Evolutionary conservation across 2,113 vertebrate species (phyloP).

Genomic region (Silurus meridionalis): DNA sequence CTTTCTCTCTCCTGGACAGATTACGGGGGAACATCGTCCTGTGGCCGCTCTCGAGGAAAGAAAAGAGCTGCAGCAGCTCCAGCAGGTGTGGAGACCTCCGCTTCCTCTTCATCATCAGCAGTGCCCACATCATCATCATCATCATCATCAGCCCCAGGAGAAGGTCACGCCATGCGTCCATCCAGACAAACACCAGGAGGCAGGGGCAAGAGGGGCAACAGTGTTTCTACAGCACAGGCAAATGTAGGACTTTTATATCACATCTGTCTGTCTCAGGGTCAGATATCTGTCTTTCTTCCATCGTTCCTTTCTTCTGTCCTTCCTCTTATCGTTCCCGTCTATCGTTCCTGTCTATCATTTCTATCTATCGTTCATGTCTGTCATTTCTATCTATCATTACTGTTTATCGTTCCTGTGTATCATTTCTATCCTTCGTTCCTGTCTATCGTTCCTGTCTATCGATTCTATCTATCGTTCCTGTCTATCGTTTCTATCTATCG

Average conservation of each 20-base stretch:
- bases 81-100: conserved; percentile 42
- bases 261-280: neutral
- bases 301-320: neutral
- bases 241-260: neutral
- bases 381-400: no score
- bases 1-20: conserved; percentile 59
- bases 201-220: conserved; percentile 68
- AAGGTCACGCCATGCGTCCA: conserved; percentile 82
- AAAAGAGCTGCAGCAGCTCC: conserved; percentile 74
- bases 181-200: conserved; percentile 82
- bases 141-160: conserved; percentile 60
- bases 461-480: no score
- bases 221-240: conserved; percentile 71
- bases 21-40: conserved; percentile 71
- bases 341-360: no score
- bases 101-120: neutral
- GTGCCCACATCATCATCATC: neutral
- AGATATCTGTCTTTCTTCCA: neutral
- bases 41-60: conserved; percentile 76
- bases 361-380: no score
- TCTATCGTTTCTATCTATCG: no score
- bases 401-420: no score
- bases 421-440: no score
- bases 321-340: neutral
- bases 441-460: no score